These are phyloP conservation scores for Spea bombifrons DNA, from an alignment of 2,113 vertebrate species.

Conservation along the genomic window DNA sequence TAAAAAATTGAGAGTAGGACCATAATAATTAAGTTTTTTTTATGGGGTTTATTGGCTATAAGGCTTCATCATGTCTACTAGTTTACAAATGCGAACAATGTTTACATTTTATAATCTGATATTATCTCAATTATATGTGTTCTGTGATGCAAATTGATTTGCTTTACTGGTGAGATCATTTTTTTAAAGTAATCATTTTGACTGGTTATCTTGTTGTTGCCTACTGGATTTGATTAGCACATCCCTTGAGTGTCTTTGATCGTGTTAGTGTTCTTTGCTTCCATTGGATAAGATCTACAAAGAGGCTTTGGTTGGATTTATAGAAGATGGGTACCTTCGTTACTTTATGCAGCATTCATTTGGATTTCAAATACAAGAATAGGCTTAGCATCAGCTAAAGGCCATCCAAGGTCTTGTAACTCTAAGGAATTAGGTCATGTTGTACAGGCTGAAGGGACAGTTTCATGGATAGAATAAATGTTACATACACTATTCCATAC, in stretches of 20 bases:
- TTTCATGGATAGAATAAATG: neutral
- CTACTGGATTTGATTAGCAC: slow-evolving; percentile 20
- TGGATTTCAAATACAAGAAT: slow-evolving; percentile 7
- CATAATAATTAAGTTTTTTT: no score
- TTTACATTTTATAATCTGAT: no score
- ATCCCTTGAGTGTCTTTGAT: slow-evolving; percentile 4
- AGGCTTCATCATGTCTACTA: no score
- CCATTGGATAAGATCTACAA: slow-evolving; percentile 9
- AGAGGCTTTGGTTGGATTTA: slow-evolving; percentile 36
- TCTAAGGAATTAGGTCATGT: slow-evolving; percentile 13
- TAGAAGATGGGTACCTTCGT: slow-evolving; percentile 23
- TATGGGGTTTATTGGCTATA: no score
- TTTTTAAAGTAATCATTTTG: neutral
- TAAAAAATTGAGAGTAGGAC: no score
- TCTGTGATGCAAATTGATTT: no score
- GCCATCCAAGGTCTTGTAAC: slow-evolving; percentile 17
- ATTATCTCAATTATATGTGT: no score
- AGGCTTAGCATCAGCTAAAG: slow-evolving; percentile 15
- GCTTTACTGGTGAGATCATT: no score
- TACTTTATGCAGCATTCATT: neutral
- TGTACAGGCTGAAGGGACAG: neutral
- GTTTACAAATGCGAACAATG: no score
- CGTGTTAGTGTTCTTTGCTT: slow-evolving; percentile 7
- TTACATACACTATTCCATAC: no score
- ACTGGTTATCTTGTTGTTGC: neutral